Evolutionary conservation across 2,113 vertebrate species (phyloP).

Genomic region (Asarcornis scutulata): DNA sequence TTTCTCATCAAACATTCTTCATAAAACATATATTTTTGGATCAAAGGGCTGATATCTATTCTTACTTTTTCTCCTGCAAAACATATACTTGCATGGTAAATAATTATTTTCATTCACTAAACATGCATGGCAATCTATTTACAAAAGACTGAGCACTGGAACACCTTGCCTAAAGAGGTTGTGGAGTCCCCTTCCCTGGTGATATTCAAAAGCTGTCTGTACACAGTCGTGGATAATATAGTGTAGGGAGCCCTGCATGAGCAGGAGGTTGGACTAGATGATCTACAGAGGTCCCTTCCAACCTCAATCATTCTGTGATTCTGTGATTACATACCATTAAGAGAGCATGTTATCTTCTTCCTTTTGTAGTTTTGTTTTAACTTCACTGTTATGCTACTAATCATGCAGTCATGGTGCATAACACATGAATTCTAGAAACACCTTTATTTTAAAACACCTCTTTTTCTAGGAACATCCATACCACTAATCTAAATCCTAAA

Average conservation of each 20-base stretch:
- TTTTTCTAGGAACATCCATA: background rate
- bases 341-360: background rate
- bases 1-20: background rate
- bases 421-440: background rate
- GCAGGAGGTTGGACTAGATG: too few relatives aligned
- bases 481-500: background rate
- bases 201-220: too few relatives aligned
- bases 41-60: background rate
- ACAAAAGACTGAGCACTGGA: background rate
- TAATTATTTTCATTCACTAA: background rate
- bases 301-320: too few relatives aligned
- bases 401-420: background rate
- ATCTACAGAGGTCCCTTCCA: too few relatives aligned
- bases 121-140: background rate
- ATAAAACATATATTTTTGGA: background rate
- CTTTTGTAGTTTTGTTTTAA: background rate
- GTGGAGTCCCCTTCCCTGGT: too few relatives aligned
- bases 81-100: slow-evolving; percentile 12
- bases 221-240: too few relatives aligned
- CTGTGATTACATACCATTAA: background rate
- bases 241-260: too few relatives aligned
- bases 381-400: background rate
- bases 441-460: background rate
- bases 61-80: background rate
- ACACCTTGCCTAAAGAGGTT: too few relatives aligned